These are phyloP conservation scores for Calonectris borealis DNA, from an alignment of 2,113 vertebrate genomes.

Conservation along the genomic window DNA sequence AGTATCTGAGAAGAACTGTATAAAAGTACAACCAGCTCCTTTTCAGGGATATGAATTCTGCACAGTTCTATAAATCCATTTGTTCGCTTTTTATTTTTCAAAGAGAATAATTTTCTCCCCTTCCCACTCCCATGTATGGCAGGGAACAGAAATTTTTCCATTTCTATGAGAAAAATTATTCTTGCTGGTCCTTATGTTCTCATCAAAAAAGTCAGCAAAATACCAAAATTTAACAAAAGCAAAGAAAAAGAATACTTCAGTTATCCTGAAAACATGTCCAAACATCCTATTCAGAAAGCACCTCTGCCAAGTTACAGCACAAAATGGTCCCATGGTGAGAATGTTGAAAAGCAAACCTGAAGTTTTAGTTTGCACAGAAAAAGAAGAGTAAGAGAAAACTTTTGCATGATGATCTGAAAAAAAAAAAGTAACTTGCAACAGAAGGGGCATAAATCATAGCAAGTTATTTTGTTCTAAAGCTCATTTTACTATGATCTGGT, in stretches of 20 bases:
- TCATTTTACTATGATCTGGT: background rate
- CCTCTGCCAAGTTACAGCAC: constrained; percentile 27
- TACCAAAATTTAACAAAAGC: background rate
- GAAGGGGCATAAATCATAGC: background rate
- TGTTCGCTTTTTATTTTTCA: background rate
- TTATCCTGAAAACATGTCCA: constrained; percentile 18
- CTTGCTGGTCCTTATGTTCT: background rate
- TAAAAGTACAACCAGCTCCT: background rate
- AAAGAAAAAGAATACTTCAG: background rate
- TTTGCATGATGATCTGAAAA: background rate
- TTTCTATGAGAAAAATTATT: constrained; percentile 13
- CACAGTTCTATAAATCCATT: background rate
- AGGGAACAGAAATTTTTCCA: background rate
- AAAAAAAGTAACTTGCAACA: background rate
- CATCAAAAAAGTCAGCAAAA: constrained; percentile 37
- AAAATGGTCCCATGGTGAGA: background rate
- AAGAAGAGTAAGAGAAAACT: background rate
- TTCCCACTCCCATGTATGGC: background rate
- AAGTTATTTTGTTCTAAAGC: background rate
- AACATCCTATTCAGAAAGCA: constrained; percentile 35
- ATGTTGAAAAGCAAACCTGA: constrained; percentile 45
- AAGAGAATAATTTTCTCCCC: background rate
- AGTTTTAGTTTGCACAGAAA: background rate
- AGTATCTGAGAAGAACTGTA: background rate
- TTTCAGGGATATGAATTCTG: background rate